These are phyloP conservation scores for Tachysurus vachellii DNA, from an alignment of 2,113 vertebrate genomes.

Conservation along the genomic window DNA sequence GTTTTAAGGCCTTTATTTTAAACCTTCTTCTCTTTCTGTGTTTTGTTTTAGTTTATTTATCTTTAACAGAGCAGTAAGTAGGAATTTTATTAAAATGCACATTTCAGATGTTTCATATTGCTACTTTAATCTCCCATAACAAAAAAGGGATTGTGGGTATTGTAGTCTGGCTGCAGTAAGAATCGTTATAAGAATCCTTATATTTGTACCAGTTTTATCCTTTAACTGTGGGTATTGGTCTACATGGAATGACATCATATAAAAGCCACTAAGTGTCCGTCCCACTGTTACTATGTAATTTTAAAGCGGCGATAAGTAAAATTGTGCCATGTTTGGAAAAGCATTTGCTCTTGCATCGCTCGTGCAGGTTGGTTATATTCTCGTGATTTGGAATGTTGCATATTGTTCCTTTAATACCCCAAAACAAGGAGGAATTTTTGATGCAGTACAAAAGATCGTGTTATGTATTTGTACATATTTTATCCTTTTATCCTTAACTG, in stretches of 20 bases:
- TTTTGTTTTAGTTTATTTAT: neutral
- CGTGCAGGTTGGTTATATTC: neutral
- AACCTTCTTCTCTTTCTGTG: neutral
- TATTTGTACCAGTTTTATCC: neutral
- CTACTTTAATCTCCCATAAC: neutral
- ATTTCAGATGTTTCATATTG: neutral
- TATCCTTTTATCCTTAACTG: neutral
- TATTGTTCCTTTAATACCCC: neutral
- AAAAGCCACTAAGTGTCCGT: neutral
- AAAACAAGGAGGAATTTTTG: neutral
- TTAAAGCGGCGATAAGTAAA: constrained; percentile 24
- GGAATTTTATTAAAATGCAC: neutral
- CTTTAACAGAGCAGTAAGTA: neutral
- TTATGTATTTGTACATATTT: constrained; percentile 2
- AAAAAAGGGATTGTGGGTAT: neutral
- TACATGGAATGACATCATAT: neutral
- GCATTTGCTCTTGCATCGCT: neutral
- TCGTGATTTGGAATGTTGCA: neutral
- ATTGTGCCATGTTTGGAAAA: neutral
- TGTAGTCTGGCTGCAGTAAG: neutral
- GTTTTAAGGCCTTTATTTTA: neutral
- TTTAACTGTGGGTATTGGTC: neutral
- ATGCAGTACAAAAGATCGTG: neutral
- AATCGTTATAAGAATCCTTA: neutral
- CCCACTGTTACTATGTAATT: neutral